Base-by-base conservation (phyloP, 53 echinoderm and acorn worm species). In the Echinometra lucunter region DNA sequence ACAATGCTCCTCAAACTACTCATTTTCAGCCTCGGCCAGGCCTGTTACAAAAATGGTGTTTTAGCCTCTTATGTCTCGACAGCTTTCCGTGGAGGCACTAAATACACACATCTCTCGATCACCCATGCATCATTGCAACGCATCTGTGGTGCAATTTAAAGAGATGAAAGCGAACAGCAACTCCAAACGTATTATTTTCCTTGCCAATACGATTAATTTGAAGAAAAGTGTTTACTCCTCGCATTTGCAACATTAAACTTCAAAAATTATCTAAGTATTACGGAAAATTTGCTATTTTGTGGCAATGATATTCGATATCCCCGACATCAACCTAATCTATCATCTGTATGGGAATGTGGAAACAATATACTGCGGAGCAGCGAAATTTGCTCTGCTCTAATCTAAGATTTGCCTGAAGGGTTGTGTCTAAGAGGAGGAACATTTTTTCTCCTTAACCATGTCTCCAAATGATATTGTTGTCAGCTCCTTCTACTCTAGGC, bases 391-490 rank as follows among this genome's bases (percentile, higher is more conserved):
- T 66, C 6, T 6, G 28, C 2, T n/a, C 28, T 66, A 69, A 69
- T 34, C 69, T 32, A 32, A 69, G 28, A 32, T 2, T 78, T 38
- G 72, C 18, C 42, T 78, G 21, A 2, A 74, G 42, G 78, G 6
- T 78, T 78, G 63, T 5, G 19, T 17, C 2, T 18, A 0, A 19
- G 78, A 40, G 23, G 42, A 21, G 15, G 69, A 30, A 32, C 69
- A 34, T 28, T 69, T 69, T 12, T 27, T n/a, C 5, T 72, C 72
- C 72, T 35, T 72, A 19, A 78, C 38, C 17, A 85, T 53, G 44
- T 85, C 49, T 49, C 85, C 0, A 81, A 85, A 53, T 49, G 42
- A 78, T 72, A 34, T 72, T 72, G 72, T 78, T 78, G 38, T 78
- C 78, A 78, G 78, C 85, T 49, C 85, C 49, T 85, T 21, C 49